phyloP scores from a whole-genome alignment of 2,888 invertebrate species.

The Orchestes rusci region DNA sequence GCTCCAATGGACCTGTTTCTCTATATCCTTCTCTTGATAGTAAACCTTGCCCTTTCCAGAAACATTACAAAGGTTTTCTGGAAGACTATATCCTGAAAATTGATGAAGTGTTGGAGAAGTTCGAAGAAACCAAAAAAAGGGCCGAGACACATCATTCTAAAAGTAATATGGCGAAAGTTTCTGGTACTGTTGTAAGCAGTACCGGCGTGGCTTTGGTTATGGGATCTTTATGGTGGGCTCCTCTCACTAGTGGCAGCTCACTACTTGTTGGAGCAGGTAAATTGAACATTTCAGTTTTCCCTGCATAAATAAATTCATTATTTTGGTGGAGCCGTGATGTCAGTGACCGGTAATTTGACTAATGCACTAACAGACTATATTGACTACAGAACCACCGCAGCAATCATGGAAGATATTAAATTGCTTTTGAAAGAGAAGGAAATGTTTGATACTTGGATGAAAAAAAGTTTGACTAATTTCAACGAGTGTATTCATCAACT shows the following conservation, averaged over 20 bases:
- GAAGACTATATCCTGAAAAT: slow-evolving; percentile 26
- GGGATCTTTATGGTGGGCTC: slow-evolving; percentile 26
- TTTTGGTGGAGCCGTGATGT: slow-evolving; percentile 28
- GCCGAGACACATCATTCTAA: slow-evolving; percentile 26
- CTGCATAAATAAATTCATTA: background rate
- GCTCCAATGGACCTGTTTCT: too few relatives aligned
- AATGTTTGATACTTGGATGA: slow-evolving; percentile 27
- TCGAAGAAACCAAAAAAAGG: slow-evolving; percentile 22
- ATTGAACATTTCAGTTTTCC: background rate
- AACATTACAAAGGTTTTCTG: slow-evolving; percentile 23
- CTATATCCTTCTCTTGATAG: too few relatives aligned
- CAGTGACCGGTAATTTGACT: slow-evolving; percentile 28
- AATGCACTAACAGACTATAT: slow-evolving; percentile 29
- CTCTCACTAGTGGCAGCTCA: slow-evolving; percentile 27
- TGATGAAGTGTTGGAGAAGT: slow-evolving; percentile 24
- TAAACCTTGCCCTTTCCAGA: slow-evolving; percentile 8
- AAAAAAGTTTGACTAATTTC: slow-evolving; percentile 25
- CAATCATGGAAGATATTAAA: slow-evolving; percentile 29
- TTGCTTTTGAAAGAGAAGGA: slow-evolving; percentile 25
- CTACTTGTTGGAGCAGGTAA: slow-evolving; percentile 27
- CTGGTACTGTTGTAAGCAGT: slow-evolving; percentile 27
- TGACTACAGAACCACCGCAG: slow-evolving; percentile 27
- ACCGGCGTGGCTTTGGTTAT: slow-evolving; percentile 29
- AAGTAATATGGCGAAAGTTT: slow-evolving; percentile 27
- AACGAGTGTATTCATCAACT: slow-evolving; percentile 27